Base-by-base conservation (phyloP, 2,797 vertebrate genomes). In the Chaetodon trifasciatus region DNA sequence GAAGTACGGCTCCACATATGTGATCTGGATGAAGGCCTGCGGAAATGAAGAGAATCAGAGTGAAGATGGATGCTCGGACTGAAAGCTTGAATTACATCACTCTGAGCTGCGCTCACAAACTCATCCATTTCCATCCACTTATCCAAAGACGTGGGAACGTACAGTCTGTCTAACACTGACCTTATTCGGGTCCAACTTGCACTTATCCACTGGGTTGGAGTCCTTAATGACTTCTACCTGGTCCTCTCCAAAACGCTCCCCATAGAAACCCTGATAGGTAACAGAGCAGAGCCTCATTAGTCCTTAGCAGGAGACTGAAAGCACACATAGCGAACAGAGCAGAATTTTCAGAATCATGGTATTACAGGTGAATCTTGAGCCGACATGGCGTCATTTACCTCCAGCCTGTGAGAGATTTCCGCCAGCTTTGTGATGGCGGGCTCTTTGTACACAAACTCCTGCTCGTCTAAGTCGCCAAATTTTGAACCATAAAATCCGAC, bases 361-460 rank as follows among this genome's bases (percentile, higher is more conserved):
- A 1, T 58, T 21, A 28, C 8, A 66, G 13, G 23, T 15, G 10
- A 49, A 17, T 32, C 0, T 19, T 13, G 0, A 28, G 15, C 15
- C 12, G 4, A 3, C 56, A 13, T 3, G 47, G 11, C 3, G 7
- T 1, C 11, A 32, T 53, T 91, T 91, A 99, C 98, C 98, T 99
- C 98, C 0, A 99, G 95, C 73, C 98, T 94, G 93, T 99, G 98
- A 53, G 98, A 99, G 84, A 99, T 99, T 85, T 99, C 98, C 4
- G 98, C 98, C 82, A 99, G 89, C 90, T 99, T 99, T 1, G 98
- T 99, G 93, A 99, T 99, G 5, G 98, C 97, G 0, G 98, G 98
- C 70, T 99, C 98, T 92, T 99, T 99, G 95, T 99, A 99, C 64
- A 99, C 98, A 95, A 99, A 99, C 92, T 99, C 98, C 87, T 99